phyloP scores from a whole-genome alignment of 37 sponge, comb jelly and placozoan genomes.

The Trichoplax adhaerens region DNA sequence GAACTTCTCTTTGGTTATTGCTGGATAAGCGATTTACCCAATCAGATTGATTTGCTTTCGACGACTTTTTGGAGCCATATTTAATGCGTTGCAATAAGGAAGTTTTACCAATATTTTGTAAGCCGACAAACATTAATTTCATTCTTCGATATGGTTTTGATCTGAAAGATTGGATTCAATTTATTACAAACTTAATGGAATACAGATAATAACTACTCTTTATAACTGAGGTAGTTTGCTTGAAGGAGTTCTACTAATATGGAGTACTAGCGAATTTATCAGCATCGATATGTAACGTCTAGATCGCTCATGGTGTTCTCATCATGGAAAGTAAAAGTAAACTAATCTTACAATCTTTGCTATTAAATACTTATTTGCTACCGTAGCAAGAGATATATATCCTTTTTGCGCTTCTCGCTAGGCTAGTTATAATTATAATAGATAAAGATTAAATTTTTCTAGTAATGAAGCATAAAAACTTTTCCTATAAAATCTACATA shows the following conservation, averaged over 20 bases:
- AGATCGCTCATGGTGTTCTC: too few relatives aligned
- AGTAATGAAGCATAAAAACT: too few relatives aligned
- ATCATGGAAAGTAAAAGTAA: too few relatives aligned
- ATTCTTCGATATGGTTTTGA: slow-evolving; percentile 55
- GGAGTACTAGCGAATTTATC: too few relatives aligned
- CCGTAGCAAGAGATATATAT: too few relatives aligned
- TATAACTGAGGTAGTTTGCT: background rate
- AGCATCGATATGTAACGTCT: too few relatives aligned
- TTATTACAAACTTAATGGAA: background rate
- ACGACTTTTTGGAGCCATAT: slow-evolving; percentile 38
- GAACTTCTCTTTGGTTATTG: slow-evolving; percentile 2
- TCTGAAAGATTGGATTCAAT: slow-evolving; percentile 22
- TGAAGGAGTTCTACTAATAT: background rate
- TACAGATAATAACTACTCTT: background rate
- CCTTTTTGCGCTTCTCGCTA: too few relatives aligned
- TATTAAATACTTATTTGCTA: too few relatives aligned
- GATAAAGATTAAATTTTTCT: too few relatives aligned
- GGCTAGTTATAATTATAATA: too few relatives aligned
- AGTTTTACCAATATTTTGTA: slow-evolving; percentile 57
- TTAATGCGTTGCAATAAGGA: slow-evolving; percentile 24
- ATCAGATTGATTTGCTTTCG: slow-evolving; percentile 22
- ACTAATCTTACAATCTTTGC: too few relatives aligned
- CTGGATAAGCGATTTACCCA: slow-evolving; percentile 33
- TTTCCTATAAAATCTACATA: too few relatives aligned
- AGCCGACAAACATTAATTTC: slow-evolving; percentile 78